phyloP scores from a whole-genome alignment of 2,888 invertebrate species.

The Tipula unca region DNA sequence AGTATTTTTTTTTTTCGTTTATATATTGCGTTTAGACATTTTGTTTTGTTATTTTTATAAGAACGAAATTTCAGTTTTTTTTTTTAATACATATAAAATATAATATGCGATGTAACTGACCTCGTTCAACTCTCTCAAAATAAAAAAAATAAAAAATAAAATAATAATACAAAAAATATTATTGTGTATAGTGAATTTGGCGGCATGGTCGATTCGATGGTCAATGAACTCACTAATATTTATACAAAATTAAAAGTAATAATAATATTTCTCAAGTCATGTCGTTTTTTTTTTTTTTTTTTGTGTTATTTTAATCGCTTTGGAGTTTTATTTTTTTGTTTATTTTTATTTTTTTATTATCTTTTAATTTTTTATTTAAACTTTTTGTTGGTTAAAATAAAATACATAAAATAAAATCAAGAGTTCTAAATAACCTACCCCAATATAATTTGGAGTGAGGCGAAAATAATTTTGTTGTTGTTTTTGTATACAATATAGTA shows the following conservation, averaged over 20 bases:
- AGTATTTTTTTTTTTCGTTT: neutral
- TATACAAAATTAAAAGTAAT: slow-evolving; percentile 2
- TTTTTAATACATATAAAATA: slow-evolving; percentile 15
- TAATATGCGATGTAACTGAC: slow-evolving; percentile 19
- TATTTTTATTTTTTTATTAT: neutral
- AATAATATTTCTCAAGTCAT: slow-evolving; percentile 18
- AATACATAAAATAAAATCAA: slow-evolving; percentile 2
- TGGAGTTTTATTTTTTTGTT: slow-evolving; percentile 14
- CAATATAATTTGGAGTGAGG: slow-evolving; percentile 15
- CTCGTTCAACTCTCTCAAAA: slow-evolving; percentile 10
- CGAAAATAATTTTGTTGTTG: neutral
- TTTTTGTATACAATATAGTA: neutral
- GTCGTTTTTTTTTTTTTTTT: slow-evolving; percentile 9
- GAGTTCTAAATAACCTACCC: slow-evolving; percentile 17
- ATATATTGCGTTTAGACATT: slow-evolving; percentile 14
- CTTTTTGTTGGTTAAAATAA: slow-evolving; percentile 16
- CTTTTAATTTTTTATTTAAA: slow-evolving; percentile 14
- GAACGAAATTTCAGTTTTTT: slow-evolving; percentile 14
- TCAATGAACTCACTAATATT: slow-evolving; percentile 16
- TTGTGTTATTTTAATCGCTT: slow-evolving; percentile 17
- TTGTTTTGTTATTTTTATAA: slow-evolving; percentile 14
- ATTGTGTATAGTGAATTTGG: slow-evolving; percentile 16
- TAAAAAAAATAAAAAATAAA: neutral
- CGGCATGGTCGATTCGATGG: slow-evolving; percentile 18
- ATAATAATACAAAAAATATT: slow-evolving; percentile 16